Percentiles rank a stretch among this genome's conserved stretches.
phyloP scores from a whole-genome alignment of 1,140 invertebrate genomes.

The Parapsyche elsis region DNA sequence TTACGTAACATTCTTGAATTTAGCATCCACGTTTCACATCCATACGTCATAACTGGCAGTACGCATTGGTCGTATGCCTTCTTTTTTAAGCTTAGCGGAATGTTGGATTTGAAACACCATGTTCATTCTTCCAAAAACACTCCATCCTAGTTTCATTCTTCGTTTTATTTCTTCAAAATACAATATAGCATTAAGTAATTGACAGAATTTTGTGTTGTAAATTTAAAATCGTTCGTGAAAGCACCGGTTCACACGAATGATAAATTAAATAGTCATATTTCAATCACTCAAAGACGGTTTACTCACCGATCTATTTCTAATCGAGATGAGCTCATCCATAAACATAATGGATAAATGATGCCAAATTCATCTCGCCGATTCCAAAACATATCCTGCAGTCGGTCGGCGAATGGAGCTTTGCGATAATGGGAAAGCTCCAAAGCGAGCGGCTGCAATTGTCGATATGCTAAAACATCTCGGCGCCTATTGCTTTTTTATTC shows the following conservation, averaged over 20 bases:
- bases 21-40: background rate
- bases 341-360: constrained; percentile 38
- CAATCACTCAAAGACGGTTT: constrained; percentile 30
- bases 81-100: no score
- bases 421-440: no score
- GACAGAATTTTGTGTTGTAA: background rate
- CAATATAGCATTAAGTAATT: background rate
- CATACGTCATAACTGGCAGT: no score
- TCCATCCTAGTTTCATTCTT: no score
- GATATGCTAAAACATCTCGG: no score
- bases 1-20: no score
- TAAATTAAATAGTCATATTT: constrained; percentile 28
- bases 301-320: constrained; percentile 42
- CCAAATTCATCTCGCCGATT: constrained; percentile 34
- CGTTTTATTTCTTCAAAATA: background rate
- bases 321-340: constrained; percentile 25
- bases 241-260: background rate
- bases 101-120: no score
- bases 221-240: background rate
- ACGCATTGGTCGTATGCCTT: no score
- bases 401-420: no score
- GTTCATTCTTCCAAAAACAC: no score
- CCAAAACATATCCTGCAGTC: background rate
- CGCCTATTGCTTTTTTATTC: no score
- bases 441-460: background rate